Conservation (phyloP, 2,113 vertebrate species). For the Macaca mulatta region DNA sequence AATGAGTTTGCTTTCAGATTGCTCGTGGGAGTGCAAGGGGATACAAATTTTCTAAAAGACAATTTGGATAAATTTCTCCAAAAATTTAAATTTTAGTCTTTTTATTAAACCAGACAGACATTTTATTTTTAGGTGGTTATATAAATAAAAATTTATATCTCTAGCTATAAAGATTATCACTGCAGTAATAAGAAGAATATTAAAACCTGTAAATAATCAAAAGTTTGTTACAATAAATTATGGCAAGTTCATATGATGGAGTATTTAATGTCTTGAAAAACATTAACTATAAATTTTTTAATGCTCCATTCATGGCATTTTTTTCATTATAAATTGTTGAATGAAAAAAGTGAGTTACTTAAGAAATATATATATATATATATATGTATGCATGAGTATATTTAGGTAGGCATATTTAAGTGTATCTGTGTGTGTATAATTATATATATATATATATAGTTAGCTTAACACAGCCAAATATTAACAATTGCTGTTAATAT, state of each 20-base stretch:
- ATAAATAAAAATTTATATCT: not conserved
- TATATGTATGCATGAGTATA: not conserved
- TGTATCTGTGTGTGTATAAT: not conserved
- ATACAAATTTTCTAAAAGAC: not conserved
- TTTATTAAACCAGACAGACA: not conserved
- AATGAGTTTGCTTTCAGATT: not conserved
- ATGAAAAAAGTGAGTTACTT: not conserved
- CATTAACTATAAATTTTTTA: not conserved
- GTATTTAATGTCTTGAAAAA: slow-evolving; percentile 8
- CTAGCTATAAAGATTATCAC: not conserved
- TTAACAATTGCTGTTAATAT: not conserved
- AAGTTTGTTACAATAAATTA: slow-evolving; percentile 16
- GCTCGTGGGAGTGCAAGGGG: not conserved
- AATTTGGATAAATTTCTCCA: not conserved
- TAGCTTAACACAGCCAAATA: not conserved
- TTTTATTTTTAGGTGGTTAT: not conserved
- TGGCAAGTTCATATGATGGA: not conserved
- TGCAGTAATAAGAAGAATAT: not conserved
- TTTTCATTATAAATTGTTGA: not conserved
- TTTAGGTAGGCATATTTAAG: not conserved
- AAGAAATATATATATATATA: not conserved
- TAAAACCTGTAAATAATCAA: not conserved
- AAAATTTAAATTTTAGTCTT: not conserved
- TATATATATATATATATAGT: not conserved
- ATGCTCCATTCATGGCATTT: not conserved